Evolutionary conservation across 2,113 vertebrate species (phyloP).

Genomic region (Mohoua ochrocephala): DNA sequence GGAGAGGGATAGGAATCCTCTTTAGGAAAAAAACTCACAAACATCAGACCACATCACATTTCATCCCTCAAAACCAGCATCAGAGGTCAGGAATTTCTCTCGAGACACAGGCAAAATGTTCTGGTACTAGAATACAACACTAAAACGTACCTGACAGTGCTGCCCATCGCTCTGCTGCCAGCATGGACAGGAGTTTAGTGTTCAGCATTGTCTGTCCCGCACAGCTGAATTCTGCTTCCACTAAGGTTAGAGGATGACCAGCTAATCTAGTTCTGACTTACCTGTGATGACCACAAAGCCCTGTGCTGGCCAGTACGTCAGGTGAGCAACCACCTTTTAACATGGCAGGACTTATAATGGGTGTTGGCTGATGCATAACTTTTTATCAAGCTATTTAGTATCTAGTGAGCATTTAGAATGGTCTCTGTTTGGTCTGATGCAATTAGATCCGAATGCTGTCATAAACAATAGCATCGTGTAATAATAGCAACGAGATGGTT

Average conservation of each 20-base stretch:
- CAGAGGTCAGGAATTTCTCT: background rate
- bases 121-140: background rate
- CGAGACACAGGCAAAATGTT: background rate
- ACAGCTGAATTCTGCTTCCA: background rate
- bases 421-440: background rate
- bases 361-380: background rate
- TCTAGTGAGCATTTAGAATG: background rate
- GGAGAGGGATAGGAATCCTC: background rate
- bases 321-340: background rate
- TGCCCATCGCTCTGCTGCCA: background rate
- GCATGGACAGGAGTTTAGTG: fast-evolving
- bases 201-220: fast-evolving
- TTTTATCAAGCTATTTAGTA: background rate
- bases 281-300: background rate
- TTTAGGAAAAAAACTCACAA: background rate
- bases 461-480: background rate
- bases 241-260: background rate
- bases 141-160: background rate
- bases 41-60: background rate
- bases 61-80: background rate
- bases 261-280: background rate
- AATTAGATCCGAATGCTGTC: background rate
- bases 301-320: background rate
- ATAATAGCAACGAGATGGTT: background rate
- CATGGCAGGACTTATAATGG: background rate